A percentile compares a stretch with the other conserved stretches of the same genome.
phyloP scores from a whole-genome alignment of 2,113 vertebrate genomes.

The Circaetus gallicus region DNA sequence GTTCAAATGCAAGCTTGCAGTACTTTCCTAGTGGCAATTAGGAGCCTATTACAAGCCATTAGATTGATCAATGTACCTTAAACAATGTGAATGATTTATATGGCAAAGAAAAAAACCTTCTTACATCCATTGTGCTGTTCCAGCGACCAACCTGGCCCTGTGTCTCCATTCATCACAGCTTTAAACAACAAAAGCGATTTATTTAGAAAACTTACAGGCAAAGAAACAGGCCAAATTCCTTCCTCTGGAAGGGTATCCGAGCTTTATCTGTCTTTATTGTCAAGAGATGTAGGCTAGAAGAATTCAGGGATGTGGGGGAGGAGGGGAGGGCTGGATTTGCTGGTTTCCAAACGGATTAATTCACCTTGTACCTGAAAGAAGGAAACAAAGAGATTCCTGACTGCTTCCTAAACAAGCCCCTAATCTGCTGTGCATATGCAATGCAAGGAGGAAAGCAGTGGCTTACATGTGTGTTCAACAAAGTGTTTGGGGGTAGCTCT shows the following conservation, averaged over 20 bases:
- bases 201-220: slow-evolving; percentile 78
- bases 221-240: slow-evolving; percentile 12
- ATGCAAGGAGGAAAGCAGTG: neutral
- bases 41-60: slow-evolving; percentile 97
- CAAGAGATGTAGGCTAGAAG: slow-evolving; percentile 62
- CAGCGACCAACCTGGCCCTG: slow-evolving; percentile 54
- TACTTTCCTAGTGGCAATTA: slow-evolving; percentile 91
- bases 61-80: slow-evolving; percentile 99
- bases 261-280: slow-evolving; percentile 47
- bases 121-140: slow-evolving; percentile 78
- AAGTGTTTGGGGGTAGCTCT: slow-evolving; percentile 24
- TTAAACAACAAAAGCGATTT: slow-evolving; percentile 82
- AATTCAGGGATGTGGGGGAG: slow-evolving; percentile 7
- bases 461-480: neutral
- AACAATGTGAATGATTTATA: slow-evolving; percentile 98
- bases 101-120: slow-evolving; percentile 80
- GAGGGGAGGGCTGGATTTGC: slow-evolving; percentile 31
- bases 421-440: neutral
- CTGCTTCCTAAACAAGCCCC: neutral
- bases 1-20: slow-evolving; percentile 76
- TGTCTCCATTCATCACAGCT: slow-evolving; percentile 78
- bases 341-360: slow-evolving; percentile 72
- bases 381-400: slow-evolving; percentile 59
- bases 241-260: neutral
- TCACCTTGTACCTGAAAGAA: slow-evolving; percentile 71